Evolutionary conservation across 2,113 vertebrate genomes (phyloP).

Genomic region (Heloderma charlesbogerti): DNA sequence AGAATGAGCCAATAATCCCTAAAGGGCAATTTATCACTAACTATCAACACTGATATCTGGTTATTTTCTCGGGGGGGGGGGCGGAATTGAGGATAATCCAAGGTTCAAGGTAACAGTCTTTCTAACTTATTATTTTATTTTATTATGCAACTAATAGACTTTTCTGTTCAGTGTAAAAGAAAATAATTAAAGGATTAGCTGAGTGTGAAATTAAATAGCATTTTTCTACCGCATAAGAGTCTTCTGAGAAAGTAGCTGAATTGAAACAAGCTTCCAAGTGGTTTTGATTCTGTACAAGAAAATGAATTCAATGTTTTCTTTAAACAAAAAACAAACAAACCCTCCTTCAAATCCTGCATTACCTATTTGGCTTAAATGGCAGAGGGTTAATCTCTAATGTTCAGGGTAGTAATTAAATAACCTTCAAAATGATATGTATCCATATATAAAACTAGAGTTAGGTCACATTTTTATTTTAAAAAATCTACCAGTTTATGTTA

Average conservation of each 20-base stretch:
- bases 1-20: conserved; percentile 39
- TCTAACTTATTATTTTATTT: conserved; percentile 74
- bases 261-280: conserved; percentile 67
- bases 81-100: conserved; percentile 55
- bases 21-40: conserved; percentile 67
- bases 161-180: conserved; percentile 75
- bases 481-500: conserved; percentile 61
- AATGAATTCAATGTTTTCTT: conserved; percentile 44
- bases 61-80: conserved; percentile 55
- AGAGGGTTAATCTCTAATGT: conserved; percentile 63
- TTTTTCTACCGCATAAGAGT: conserved; percentile 75
- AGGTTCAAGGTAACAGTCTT: conserved; percentile 67
- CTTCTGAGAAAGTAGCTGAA: conserved; percentile 48
- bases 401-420: conserved; percentile 68
- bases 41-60: conserved; percentile 66
- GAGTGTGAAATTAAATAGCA: conserved; percentile 81
- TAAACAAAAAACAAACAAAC: conserved; percentile 33
- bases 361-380: conserved; percentile 58
- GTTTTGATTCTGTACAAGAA: conserved; percentile 61
- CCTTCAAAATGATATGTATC: conserved; percentile 52
- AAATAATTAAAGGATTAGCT: conserved; percentile 78
- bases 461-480: conserved; percentile 40
- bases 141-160: conserved; percentile 76
- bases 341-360: conserved; percentile 44
- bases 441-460: conserved; percentile 49